These are phyloP conservation scores for Spea bombifrons DNA, from an alignment of 2,113 vertebrate species.

Conservation along the genomic window DNA sequence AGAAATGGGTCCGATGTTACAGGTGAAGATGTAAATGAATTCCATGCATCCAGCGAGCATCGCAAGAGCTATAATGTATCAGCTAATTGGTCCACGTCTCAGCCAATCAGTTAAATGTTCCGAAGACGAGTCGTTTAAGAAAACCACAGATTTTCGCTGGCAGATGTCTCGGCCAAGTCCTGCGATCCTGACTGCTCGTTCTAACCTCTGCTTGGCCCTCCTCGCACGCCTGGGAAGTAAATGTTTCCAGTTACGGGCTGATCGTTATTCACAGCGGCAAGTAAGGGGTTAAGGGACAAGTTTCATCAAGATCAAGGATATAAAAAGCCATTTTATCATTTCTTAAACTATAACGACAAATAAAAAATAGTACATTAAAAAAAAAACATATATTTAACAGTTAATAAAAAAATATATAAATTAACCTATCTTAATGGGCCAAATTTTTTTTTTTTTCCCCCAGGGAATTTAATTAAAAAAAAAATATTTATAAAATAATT, in stretches of 20 bases:
- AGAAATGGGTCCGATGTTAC: neutral
- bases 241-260: conserved; percentile 19
- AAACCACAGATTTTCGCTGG: neutral
- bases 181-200: neutral
- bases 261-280: fast-evolving
- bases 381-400: no score
- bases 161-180: conserved; percentile 18
- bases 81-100: conserved; percentile 58
- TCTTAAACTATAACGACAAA: no score
- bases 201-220: conserved; percentile 50
- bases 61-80: conserved; percentile 58
- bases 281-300: neutral
- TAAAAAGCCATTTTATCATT: no score
- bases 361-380: no score
- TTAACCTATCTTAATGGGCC: no score
- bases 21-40: conserved; percentile 32
- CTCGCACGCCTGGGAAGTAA: neutral
- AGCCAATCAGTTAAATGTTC: conserved; percentile 52
- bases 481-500: no score
- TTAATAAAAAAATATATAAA: no score
- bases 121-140: conserved; percentile 15
- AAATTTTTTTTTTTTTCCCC: no score
- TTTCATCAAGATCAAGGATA: neutral
- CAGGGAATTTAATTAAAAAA: no score
- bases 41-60: neutral